phyloP scores from a whole-genome alignment of 2,113 vertebrate species.

The Emydocephalus ijimae region DNA sequence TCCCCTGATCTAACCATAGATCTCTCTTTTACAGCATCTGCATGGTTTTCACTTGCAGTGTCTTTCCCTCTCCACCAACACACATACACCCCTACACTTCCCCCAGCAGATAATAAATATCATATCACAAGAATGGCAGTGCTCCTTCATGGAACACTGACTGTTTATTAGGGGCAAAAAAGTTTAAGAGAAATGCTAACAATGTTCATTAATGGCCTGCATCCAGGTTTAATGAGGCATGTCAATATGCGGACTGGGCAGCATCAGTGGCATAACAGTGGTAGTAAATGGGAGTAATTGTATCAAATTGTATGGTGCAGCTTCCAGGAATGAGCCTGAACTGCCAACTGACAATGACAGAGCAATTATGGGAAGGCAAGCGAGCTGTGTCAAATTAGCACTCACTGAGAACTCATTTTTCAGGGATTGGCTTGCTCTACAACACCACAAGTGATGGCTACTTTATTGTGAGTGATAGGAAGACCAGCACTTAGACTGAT shows the following conservation, averaged over 20 bases:
- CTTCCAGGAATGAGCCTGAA: constrained; percentile 86
- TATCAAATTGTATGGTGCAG: constrained; percentile 96
- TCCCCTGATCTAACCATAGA: constrained; percentile 69
- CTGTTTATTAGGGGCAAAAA: constrained; percentile 99
- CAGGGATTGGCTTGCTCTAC: constrained; percentile 84
- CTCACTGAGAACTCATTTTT: constrained; percentile 91
- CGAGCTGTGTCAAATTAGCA: constrained; percentile 99
- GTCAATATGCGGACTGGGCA: constrained; percentile 86
- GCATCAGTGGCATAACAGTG: constrained; percentile 92
- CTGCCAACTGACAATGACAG: constrained; percentile 99
- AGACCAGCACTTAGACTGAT: constrained; percentile 82
- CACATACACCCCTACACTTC: constrained; percentile 42
- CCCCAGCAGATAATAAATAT: constrained; percentile 96
- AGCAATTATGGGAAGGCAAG: constrained; percentile 99
- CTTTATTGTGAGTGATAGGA: constrained; percentile 97
- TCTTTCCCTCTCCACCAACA: not conserved
- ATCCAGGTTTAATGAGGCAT: constrained; percentile 99
- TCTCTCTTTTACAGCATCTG: constrained; percentile 75
- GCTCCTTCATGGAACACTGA: constrained; percentile 99
- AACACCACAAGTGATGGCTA: constrained; percentile 88
- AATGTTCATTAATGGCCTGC: constrained; percentile 99
- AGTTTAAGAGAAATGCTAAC: constrained; percentile 99
- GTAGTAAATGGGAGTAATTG: constrained; percentile 99
- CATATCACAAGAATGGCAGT: constrained; percentile 93
- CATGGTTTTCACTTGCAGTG: constrained; percentile 75